Percentiles rank a stretch among this genome's conserved stretches.
phyloP scores from a whole-genome alignment of 2,113 vertebrate genomes.

The Chrysemys picta region DNA sequence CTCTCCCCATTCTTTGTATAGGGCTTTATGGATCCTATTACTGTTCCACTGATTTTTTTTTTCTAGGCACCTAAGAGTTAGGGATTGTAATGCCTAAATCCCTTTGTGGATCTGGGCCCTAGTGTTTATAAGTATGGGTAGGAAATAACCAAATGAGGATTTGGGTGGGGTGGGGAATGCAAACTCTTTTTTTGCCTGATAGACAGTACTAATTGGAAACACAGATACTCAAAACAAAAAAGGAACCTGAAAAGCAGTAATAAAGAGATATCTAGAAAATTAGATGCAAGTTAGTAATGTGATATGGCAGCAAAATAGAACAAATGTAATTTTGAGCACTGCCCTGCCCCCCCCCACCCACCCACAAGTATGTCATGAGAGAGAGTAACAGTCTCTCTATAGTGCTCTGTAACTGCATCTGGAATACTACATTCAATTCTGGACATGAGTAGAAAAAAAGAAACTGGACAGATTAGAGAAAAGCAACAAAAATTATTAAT shows the following conservation, averaged over 20 bases:
- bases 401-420: neutral
- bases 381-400: neutral
- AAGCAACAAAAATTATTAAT: neutral
- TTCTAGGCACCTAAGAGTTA: neutral
- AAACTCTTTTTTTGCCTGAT: neutral
- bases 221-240: neutral
- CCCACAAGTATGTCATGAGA: neutral
- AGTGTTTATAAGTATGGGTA: neutral
- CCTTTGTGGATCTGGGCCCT: neutral
- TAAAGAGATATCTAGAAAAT: neutral
- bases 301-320: neutral
- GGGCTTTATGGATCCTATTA: neutral
- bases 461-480: neutral
- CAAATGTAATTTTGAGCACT: neutral
- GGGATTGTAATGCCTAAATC: neutral
- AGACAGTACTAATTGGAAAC: neutral
- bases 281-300: neutral
- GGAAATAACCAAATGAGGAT: neutral
- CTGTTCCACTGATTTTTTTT: neutral
- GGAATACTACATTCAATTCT: neutral
- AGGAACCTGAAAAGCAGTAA: neutral
- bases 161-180: neutral
- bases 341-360: too few relatives aligned
- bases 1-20: neutral
- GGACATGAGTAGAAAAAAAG: neutral